Evolutionary conservation across 2,888 invertebrate genomes (phyloP).

Genomic region (Cremastobaeus sp.): DNA sequence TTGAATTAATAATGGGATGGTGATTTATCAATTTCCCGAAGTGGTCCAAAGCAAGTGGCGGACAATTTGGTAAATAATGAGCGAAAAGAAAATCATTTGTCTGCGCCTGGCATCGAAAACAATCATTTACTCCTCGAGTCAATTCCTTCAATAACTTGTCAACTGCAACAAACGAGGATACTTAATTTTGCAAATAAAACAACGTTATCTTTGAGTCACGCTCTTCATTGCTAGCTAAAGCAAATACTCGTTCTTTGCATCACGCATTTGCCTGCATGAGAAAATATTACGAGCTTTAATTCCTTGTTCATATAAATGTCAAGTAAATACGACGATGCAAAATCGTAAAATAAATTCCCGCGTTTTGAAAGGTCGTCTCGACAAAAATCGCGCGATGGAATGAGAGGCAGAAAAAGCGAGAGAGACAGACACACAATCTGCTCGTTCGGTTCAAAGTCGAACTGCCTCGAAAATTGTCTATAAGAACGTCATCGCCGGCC

Average conservation of each 20-base stretch:
- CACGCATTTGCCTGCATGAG: not conserved
- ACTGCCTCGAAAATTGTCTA: conserved; percentile 43
- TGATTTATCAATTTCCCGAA: conserved; percentile 37
- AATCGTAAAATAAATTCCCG: conserved; percentile 24
- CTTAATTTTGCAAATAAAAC: not conserved
- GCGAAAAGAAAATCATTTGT: too few relatives aligned
- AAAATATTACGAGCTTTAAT: not conserved
- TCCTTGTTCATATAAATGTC: conserved; percentile 31
- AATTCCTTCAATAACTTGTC: not conserved
- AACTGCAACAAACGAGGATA: not conserved
- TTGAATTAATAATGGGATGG: conserved; percentile 44
- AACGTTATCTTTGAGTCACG: not conserved
- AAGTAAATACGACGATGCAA: conserved; percentile 16
- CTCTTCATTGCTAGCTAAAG: not conserved
- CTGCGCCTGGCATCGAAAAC: too few relatives aligned
- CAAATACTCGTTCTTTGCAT: not conserved
- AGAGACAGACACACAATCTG: conserved; percentile 11
- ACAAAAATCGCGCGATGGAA: conserved; percentile 20
- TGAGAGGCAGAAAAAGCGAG: conserved; percentile 2
- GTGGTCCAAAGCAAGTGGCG: too few relatives aligned
- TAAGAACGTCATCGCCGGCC: conserved; percentile 47
- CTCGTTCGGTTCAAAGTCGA: conserved; percentile 46
- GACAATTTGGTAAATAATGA: too few relatives aligned
- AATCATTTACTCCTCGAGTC: not conserved
- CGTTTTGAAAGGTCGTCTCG: conserved; percentile 31